phyloP scores from a whole-genome alignment of 2,113 vertebrate genomes.

The Thymallus thymallus region DNA sequence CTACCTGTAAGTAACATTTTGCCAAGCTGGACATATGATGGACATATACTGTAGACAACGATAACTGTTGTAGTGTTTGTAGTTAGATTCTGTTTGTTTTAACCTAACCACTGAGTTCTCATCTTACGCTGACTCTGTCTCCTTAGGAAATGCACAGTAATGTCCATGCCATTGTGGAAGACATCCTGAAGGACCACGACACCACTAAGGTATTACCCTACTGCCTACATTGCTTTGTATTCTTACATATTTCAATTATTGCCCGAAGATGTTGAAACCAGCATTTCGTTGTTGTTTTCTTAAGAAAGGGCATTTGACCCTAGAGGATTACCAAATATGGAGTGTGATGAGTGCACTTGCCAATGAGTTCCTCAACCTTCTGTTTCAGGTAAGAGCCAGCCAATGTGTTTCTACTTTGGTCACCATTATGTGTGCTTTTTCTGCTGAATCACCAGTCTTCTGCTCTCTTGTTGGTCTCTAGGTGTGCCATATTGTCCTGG shows the following conservation, averaged over 20 bases:
- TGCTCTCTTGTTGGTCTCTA: slow-evolving; percentile 38
- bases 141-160: slow-evolving; percentile 76
- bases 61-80: too few relatives aligned
- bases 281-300: slow-evolving; percentile 38
- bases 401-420: not conserved
- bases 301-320: slow-evolving; percentile 83
- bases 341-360: slow-evolving; percentile 88
- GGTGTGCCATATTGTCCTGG: slow-evolving; percentile 88
- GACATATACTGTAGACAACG: too few relatives aligned
- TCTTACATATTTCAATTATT: not conserved
- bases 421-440: not conserved
- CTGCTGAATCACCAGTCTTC: not conserved
- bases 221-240: not conserved
- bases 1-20: slow-evolving; percentile 76
- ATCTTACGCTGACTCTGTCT: not conserved
- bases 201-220: slow-evolving; percentile 77
- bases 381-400: slow-evolving; percentile 79
- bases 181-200: slow-evolving; percentile 80
- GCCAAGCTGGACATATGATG: too few relatives aligned
- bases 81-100: too few relatives aligned
- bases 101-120: not conserved
- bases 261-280: not conserved
- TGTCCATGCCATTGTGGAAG: slow-evolving; percentile 79
- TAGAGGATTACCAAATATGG: slow-evolving; percentile 92
- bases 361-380: slow-evolving; percentile 87